phyloP scores from a whole-genome alignment of 2,888 invertebrate species.

The Patella pellucida region DNA sequence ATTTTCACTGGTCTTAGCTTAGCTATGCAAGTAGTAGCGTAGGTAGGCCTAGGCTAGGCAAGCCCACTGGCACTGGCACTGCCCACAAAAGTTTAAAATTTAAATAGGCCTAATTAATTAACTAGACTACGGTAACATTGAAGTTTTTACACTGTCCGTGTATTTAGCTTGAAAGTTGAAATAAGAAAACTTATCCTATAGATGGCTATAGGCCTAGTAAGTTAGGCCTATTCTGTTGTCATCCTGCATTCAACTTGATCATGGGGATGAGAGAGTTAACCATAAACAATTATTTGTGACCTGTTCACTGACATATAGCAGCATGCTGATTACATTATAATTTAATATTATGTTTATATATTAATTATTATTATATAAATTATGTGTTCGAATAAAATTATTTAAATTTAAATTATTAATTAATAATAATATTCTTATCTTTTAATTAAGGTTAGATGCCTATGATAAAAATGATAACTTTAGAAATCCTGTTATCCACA shows the following conservation, averaged over 20 bases:
- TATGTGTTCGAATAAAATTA: no score
- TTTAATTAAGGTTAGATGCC: not conserved
- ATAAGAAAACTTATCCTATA: not conserved
- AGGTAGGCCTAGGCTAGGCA: not conserved
- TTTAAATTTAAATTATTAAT: no score
- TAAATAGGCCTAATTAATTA: no score
- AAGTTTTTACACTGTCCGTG: not conserved
- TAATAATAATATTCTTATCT: not conserved
- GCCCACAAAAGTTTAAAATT: no score
- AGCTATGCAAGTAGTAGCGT: no score
- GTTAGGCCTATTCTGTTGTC: no score
- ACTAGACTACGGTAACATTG: no score
- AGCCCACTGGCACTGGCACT: no score
- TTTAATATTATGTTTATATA: no score
- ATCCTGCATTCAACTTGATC: not conserved
- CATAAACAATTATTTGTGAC: not conserved
- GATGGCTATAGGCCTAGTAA: not conserved
- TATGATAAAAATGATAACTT: not conserved
- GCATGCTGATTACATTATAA: not conserved
- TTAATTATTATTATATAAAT: no score
- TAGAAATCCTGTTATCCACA: not conserved
- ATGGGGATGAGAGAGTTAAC: not conserved
- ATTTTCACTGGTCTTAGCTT: no score
- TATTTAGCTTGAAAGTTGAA: not conserved
- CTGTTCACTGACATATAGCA: not conserved